Conservation (phyloP, 2,113 vertebrate genomes). For the Calypte anna region DNA sequence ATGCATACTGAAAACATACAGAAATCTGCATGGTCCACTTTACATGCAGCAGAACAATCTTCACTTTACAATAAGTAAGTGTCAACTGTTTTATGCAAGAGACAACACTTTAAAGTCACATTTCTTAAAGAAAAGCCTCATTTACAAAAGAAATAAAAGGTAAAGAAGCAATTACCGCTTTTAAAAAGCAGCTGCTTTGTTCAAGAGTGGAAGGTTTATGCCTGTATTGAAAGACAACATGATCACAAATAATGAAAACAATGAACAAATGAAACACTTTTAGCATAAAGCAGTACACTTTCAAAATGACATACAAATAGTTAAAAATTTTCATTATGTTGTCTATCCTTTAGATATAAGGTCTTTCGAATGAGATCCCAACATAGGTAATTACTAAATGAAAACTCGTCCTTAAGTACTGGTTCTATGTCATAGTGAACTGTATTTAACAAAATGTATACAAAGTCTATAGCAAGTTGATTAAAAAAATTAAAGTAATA, state of each 20-base stretch:
- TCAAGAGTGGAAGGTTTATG: slow-evolving; percentile 92
- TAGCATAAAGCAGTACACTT: slow-evolving; percentile 86
- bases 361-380: slow-evolving; percentile 77
- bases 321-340: slow-evolving; percentile 79
- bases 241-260: slow-evolving; percentile 89
- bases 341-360: slow-evolving; percentile 78
- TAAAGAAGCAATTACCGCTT: slow-evolving; percentile 98
- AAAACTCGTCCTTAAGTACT: slow-evolving; percentile 71
- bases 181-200: slow-evolving; percentile 95
- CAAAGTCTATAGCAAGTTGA: slow-evolving; percentile 85
- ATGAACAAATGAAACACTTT: slow-evolving; percentile 85
- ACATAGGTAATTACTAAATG: slow-evolving; percentile 79
- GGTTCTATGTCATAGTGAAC: slow-evolving; percentile 77
- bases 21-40: slow-evolving; percentile 85
- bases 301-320: slow-evolving; percentile 86
- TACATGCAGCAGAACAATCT: slow-evolving; percentile 87
- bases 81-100: slow-evolving; percentile 87
- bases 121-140: slow-evolving; percentile 85
- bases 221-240: slow-evolving; percentile 97
- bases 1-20: slow-evolving; percentile 90
- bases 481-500: slow-evolving; percentile 80
- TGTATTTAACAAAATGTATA: slow-evolving; percentile 84
- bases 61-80: slow-evolving; percentile 88
- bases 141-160: slow-evolving; percentile 91
- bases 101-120: slow-evolving; percentile 86